Conservation (phyloP, 1,140 invertebrate genomes). For the Heliconius nattereri region DNA sequence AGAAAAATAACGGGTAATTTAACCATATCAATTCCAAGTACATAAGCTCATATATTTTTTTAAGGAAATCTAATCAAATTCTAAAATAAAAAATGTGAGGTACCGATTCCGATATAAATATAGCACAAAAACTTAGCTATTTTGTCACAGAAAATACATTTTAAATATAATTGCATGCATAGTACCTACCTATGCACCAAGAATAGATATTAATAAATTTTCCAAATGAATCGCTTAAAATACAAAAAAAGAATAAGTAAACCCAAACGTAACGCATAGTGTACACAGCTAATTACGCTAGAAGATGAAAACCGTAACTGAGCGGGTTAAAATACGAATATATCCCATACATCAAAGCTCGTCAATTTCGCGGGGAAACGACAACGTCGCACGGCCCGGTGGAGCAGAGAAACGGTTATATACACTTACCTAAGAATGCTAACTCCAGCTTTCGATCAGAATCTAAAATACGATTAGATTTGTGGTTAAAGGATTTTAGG, state of each 20-base stretch:
- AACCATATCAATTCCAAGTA: no score
- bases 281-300: background rate
- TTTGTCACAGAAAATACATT: no score
- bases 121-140: no score
- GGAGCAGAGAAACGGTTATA: background rate
- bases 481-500: background rate
- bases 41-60: no score
- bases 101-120: no score
- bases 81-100: no score
- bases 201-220: no score
- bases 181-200: no score
- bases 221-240: no score
- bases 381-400: background rate
- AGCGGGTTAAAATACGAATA: background rate
- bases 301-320: background rate
- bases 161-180: no score
- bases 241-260: background rate
- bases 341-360: slow-evolving; percentile 8
- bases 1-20: no score
- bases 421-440: slow-evolving; percentile 7
- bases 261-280: background rate
- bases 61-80: no score
- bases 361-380: slow-evolving; percentile 1
- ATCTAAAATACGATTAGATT: background rate
- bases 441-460: background rate